A percentile compares a stretch with the other conserved stretches of the same genome.
Evolutionary conservation across 2,113 vertebrate genomes (phyloP).

Genomic region (Bubo blakistoni): DNA sequence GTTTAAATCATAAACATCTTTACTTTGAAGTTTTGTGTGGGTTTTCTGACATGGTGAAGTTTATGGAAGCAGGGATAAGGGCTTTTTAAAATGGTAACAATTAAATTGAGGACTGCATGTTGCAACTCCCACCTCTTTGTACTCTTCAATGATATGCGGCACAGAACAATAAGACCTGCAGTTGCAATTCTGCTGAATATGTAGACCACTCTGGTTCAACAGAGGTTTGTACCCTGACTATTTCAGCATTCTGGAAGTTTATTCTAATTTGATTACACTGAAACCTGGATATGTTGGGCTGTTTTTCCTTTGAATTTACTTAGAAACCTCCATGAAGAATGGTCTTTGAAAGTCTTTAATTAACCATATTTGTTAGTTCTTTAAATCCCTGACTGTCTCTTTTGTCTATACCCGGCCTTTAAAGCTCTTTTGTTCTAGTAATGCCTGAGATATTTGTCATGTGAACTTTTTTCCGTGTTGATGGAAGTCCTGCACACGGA

Average conservation of each 20-base stretch:
- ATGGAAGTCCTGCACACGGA: not conserved
- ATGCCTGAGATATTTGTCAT: not conserved
- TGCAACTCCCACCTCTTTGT: not conserved
- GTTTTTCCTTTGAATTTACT: not conserved
- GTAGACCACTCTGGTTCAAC: not conserved
- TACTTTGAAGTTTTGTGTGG: not conserved
- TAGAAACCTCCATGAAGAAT: not conserved
- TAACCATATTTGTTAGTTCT: not conserved
- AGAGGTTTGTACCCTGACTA: not conserved
- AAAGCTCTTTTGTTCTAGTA: not conserved
- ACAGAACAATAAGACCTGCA: not conserved
- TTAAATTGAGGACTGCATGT: not conserved
- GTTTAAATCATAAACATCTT: not conserved
- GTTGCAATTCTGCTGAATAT: not conserved
- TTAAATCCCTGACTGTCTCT: not conserved
- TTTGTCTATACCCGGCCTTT: not conserved
- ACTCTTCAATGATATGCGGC: not conserved
- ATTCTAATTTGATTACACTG: not conserved
- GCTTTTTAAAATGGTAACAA: not conserved
- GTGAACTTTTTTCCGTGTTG: not conserved
- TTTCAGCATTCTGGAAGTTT: not conserved
- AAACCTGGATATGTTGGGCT: not conserved
- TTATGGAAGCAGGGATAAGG: not conserved
- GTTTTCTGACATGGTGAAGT: not conserved
- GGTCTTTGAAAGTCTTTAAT: not conserved